Evolutionary conservation across 2,888 invertebrate species (phyloP).

Genomic region (Philonicus albiceps): DNA sequence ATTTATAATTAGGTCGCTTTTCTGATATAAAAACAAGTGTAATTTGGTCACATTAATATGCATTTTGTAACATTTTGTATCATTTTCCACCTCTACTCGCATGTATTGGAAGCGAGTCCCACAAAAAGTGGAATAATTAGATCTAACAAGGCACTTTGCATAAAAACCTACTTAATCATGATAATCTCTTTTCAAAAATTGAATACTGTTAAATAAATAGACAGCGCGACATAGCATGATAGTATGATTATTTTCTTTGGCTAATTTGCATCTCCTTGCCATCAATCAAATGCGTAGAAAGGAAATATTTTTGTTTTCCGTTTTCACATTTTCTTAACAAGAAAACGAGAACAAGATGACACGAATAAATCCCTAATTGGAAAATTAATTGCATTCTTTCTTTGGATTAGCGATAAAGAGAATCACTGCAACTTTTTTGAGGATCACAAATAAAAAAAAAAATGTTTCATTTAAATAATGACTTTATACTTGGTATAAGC

Average conservation of each 20-base stretch:
- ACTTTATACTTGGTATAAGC: neutral
- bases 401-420: neutral
- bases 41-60: slow-evolving; percentile 4
- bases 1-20: slow-evolving; percentile 9
- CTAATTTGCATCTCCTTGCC: slow-evolving; percentile 40
- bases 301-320: slow-evolving; percentile 15
- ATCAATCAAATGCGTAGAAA: slow-evolving; percentile 24
- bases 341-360: slow-evolving; percentile 19
- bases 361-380: slow-evolving; percentile 38
- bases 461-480: neutral
- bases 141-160: slow-evolving; percentile 30
- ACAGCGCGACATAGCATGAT: slow-evolving; percentile 9
- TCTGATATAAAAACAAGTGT: slow-evolving; percentile 9
- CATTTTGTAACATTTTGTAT: slow-evolving; percentile 12
- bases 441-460: neutral
- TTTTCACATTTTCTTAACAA: slow-evolving; percentile 1
- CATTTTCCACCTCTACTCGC: neutral
- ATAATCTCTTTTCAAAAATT: slow-evolving; percentile 32
- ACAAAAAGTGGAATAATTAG: slow-evolving; percentile 26
- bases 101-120: neutral
- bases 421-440: neutral
- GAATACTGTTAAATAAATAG: slow-evolving; percentile 24
- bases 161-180: slow-evolving; percentile 43
- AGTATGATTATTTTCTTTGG: slow-evolving; percentile 19
- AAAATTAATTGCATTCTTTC: slow-evolving; percentile 29